These are phyloP conservation scores for Ischnus inquisitorius DNA, from an alignment of 2,888 invertebrate species.

Conservation along the genomic window DNA sequence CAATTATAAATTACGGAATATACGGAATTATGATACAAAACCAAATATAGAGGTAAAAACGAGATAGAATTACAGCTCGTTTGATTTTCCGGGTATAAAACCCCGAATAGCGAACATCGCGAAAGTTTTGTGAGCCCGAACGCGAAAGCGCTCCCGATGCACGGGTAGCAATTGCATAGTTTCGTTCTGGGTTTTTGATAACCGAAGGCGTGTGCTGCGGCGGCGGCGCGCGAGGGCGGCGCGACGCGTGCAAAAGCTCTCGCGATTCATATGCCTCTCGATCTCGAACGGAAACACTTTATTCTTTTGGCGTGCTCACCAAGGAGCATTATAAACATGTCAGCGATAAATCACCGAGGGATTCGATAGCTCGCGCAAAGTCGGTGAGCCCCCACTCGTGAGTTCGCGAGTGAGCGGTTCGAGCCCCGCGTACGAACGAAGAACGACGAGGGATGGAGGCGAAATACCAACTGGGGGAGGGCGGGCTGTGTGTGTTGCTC, in stretches of 20 bases:
- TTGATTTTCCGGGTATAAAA: too few relatives aligned
- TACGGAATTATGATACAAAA: too few relatives aligned
- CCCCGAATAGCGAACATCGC: too few relatives aligned
- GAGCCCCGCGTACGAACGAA: conserved; percentile 49
- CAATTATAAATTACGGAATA: too few relatives aligned
- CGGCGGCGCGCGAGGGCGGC: neutral
- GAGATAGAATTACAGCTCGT: too few relatives aligned
- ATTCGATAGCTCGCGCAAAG: conserved; percentile 70
- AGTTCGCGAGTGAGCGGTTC: conserved; percentile 55
- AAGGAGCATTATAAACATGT: conserved; percentile 79
- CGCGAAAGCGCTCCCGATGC: neutral
- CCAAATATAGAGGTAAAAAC: too few relatives aligned
- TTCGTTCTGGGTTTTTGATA: conserved; percentile 24
- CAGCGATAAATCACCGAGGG: conserved; percentile 77
- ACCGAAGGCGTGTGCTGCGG: neutral
- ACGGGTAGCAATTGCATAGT: conserved; percentile 19
- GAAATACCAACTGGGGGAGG: conserved; percentile 38
- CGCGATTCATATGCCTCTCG: conserved; percentile 51
- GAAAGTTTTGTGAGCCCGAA: too few relatives aligned
- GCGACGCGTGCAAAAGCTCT: conserved; percentile 30
- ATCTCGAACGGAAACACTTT: conserved; percentile 65
- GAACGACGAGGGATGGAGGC: conserved; percentile 52
- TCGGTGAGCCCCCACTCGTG: conserved; percentile 40
- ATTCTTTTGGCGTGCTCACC: conserved; percentile 63
- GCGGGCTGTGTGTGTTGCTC: conserved; percentile 42